A percentile compares a stretch with the other conserved stretches of the same genome.
Conservation (phyloP, 2,797 vertebrate species). For the Decapterus maruadsi region DNA sequence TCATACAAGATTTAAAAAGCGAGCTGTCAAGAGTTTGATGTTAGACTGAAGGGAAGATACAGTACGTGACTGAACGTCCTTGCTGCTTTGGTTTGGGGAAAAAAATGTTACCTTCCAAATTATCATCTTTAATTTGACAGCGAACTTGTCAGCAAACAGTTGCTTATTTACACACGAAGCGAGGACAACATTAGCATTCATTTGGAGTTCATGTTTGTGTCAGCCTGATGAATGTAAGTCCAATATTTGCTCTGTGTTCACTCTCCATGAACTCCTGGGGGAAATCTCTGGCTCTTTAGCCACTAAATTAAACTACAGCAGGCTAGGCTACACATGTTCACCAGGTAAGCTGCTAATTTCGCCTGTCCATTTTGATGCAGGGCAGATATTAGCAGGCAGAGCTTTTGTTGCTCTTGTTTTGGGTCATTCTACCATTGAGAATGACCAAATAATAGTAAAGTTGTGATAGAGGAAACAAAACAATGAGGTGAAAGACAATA, state of each 20-base stretch:
- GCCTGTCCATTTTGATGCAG: neutral
- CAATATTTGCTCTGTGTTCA: neutral
- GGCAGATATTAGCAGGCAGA: neutral
- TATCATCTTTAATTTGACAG: neutral
- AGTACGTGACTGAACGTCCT: neutral
- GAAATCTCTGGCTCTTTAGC: neutral
- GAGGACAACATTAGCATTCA: neutral
- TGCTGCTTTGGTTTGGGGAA: neutral
- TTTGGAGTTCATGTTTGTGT: neutral
- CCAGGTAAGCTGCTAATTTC: neutral
- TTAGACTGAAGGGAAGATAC: neutral
- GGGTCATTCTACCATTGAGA: neutral
- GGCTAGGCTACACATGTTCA: neutral
- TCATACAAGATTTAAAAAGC: neutral
- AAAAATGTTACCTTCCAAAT: neutral
- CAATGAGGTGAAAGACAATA: neutral
- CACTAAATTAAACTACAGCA: neutral
- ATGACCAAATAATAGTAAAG: neutral
- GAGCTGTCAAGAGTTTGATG: neutral
- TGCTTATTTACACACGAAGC: neutral
- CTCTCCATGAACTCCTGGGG: neutral
- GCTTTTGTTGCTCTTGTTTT: neutral
- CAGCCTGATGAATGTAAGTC: neutral
- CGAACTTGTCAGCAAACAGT: neutral
- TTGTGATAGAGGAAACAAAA: neutral